phyloP scores from a whole-genome alignment of 1,140 invertebrate genomes.

The Melipona quadrifasciata region DNA sequence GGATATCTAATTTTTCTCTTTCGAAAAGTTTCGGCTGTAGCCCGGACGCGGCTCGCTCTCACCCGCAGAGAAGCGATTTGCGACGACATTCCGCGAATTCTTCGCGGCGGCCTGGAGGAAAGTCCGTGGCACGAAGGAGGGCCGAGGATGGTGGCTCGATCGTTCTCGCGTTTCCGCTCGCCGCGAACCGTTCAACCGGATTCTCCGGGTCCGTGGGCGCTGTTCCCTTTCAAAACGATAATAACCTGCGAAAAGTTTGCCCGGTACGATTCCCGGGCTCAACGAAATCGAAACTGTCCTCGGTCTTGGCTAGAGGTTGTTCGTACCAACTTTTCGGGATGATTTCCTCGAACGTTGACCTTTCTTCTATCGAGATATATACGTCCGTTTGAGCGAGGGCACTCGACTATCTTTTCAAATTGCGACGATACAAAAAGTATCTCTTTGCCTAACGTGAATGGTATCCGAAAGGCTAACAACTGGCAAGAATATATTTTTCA shows the following conservation, averaged over 20 bases:
- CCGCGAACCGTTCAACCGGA: conserved; percentile 68
- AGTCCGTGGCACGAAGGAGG: conserved; percentile 13
- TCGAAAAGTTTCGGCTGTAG: conserved; percentile 68
- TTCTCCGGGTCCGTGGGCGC: conserved; percentile 54
- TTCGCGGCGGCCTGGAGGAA: conserved; percentile 52
- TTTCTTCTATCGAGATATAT: neutral
- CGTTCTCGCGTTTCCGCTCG: conserved; percentile 67
- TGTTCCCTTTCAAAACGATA: conserved; percentile 34
- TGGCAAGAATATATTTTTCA: too few relatives aligned
- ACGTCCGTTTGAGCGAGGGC: too few relatives aligned
- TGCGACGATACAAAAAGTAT: too few relatives aligned
- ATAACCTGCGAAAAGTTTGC: conserved; percentile 41
- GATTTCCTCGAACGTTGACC: neutral
- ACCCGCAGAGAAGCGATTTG: conserved; percentile 58
- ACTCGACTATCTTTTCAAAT: too few relatives aligned
- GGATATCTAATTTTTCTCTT: conserved; percentile 79
- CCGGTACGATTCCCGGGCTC: neutral
- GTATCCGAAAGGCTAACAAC: too few relatives aligned
- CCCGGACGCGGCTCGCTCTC: conserved; percentile 45
- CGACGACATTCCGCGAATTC: conserved; percentile 73
- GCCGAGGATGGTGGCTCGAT: conserved; percentile 54
- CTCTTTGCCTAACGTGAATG: too few relatives aligned
- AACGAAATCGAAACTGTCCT: conserved; percentile 4
- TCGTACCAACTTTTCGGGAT: neutral
- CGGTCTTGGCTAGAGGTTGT: conserved; percentile 15